phyloP scores from a whole-genome alignment of 2,113 vertebrate species.

The Tragelaphus imberbis region DNA sequence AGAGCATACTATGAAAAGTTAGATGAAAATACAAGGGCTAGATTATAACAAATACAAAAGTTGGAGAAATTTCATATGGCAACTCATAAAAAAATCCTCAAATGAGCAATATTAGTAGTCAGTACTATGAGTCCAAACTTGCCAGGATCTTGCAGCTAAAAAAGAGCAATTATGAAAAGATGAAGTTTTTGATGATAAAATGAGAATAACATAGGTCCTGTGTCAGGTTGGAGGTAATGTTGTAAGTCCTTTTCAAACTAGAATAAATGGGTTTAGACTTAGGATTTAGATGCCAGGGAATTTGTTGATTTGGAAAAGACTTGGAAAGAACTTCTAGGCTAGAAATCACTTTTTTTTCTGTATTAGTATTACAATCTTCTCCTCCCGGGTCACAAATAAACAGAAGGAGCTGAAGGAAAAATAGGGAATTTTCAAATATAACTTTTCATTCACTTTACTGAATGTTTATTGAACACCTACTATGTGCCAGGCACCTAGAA shows the following conservation, averaged over 20 bases:
- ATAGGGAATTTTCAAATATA: not conserved
- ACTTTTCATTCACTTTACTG: not conserved
- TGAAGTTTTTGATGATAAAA: not conserved
- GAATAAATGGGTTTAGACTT: not conserved
- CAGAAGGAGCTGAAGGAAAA: not conserved
- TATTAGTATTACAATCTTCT: not conserved
- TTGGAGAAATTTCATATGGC: not conserved
- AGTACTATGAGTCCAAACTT: not conserved
- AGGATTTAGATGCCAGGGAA: not conserved
- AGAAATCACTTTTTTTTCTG: not conserved
- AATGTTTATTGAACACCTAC: not conserved
- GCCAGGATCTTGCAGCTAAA: not conserved
- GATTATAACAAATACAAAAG: not conserved
- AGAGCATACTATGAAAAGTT: not conserved
- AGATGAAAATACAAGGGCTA: not conserved
- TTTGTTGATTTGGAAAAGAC: not conserved
- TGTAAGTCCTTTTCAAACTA: not conserved
- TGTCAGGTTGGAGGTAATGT: not conserved
- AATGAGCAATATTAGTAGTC: not conserved
- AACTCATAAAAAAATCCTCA: not conserved
- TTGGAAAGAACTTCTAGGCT: not conserved
- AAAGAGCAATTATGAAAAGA: not conserved
- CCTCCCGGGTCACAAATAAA: not conserved
- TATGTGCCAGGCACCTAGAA: not conserved
- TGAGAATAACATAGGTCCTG: not conserved